Evolutionary conservation across 2,888 invertebrate species (phyloP).

Genomic region (Lasioglossum oenotherae): DNA sequence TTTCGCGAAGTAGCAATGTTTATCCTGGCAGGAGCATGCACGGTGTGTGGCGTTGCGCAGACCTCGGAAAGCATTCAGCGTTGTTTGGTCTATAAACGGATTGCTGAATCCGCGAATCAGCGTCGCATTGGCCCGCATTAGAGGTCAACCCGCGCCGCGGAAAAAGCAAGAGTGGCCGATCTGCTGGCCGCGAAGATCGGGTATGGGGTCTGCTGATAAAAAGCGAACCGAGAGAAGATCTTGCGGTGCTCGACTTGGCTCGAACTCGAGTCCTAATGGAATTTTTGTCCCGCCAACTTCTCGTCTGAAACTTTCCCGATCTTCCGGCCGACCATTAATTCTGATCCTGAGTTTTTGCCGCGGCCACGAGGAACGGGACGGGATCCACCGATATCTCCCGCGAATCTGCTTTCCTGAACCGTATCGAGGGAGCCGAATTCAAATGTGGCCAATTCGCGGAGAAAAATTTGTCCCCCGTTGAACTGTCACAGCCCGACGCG

Average conservation of each 20-base stretch:
- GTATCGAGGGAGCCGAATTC: background rate
- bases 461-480: background rate
- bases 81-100: background rate
- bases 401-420: too few relatives aligned
- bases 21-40: background rate
- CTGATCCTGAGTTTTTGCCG: constrained; percentile 22
- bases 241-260: constrained; percentile 32
- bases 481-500: background rate
- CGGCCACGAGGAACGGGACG: background rate
- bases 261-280: constrained; percentile 37
- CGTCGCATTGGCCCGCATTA: background rate
- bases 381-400: background rate
- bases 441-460: background rate
- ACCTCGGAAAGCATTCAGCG: background rate
- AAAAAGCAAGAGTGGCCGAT: constrained; percentile 43
- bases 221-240: constrained; percentile 33
- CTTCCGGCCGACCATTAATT: constrained; percentile 32
- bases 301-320: constrained; percentile 31
- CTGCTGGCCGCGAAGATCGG: background rate
- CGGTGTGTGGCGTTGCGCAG: background rate
- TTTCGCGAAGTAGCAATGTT: background rate
- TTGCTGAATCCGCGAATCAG: background rate
- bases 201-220: constrained; percentile 19
- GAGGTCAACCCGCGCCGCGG: background rate
- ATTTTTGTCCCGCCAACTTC: constrained; percentile 19